These are phyloP conservation scores for Porphyrio hochstetteri DNA, from an alignment of 2,113 vertebrate genomes.

Conservation along the genomic window DNA sequence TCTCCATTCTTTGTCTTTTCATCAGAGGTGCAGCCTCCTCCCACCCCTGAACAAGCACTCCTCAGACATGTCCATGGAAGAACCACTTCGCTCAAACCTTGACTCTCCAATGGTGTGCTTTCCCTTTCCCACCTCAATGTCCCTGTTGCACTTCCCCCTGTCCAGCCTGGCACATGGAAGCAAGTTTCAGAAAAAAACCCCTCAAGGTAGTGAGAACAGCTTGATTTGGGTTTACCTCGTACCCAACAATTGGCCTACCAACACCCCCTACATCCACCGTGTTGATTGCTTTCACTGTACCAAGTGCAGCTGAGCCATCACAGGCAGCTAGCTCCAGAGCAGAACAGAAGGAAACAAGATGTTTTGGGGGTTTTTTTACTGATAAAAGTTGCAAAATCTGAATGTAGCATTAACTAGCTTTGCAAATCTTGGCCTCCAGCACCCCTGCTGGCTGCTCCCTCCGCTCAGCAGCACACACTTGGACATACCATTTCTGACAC, in stretches of 20 bases:
- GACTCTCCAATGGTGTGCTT: not conserved
- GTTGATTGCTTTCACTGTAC: not conserved
- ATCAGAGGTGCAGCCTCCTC: not conserved
- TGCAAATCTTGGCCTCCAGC: conserved; percentile 40
- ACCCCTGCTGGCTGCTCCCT: conserved; percentile 41
- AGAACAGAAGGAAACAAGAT: not conserved
- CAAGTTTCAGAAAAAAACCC: not conserved
- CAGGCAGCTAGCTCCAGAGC: not conserved
- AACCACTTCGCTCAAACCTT: not conserved
- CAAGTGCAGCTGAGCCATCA: not conserved
- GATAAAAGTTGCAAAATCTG: not conserved
- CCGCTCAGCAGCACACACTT: not conserved
- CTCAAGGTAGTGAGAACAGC: not conserved
- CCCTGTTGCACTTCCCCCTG: not conserved
- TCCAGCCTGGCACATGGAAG: not conserved
- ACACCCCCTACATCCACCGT: accelerated
- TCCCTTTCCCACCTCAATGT: not conserved
- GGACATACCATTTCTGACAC: not conserved
- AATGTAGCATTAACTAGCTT: not conserved
- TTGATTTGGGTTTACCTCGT: not conserved
- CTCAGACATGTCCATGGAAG: not conserved
- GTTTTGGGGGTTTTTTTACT: not conserved
- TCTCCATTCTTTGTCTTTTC: not conserved
- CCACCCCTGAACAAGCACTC: not conserved
- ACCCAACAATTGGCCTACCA: not conserved